Percentiles rank a stretch among this genome's conserved stretches.
Conservation (phyloP, 2,797 vertebrate species). For the Melanotaenia nigrans region DNA sequence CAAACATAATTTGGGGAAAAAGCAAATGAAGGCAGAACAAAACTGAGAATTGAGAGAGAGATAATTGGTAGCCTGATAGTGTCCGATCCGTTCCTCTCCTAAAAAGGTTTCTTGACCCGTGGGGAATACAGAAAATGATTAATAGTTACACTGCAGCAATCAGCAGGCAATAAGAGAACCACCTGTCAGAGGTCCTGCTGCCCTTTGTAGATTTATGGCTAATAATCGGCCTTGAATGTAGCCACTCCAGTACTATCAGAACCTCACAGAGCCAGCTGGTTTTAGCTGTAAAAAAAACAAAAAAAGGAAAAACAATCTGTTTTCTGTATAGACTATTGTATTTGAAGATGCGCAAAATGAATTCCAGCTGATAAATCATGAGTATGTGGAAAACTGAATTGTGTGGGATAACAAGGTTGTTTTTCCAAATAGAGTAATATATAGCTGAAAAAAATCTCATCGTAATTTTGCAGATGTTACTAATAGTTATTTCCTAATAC, state of each 20-base stretch:
- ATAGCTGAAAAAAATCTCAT: slow-evolving; percentile 17
- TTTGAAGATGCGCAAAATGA: slow-evolving; percentile 19
- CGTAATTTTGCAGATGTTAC: neutral
- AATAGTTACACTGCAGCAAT: slow-evolving; percentile 68
- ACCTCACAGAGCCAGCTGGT: slow-evolving; percentile 42
- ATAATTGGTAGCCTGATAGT: slow-evolving; percentile 36
- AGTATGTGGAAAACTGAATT: slow-evolving; percentile 27
- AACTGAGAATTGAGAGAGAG: slow-evolving; percentile 20
- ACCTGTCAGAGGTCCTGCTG: slow-evolving; percentile 60
- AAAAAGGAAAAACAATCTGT: slow-evolving; percentile 40
- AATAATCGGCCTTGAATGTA: slow-evolving; percentile 65
- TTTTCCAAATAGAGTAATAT: neutral
- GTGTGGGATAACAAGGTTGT: slow-evolving; percentile 3
- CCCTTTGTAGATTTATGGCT: slow-evolving; percentile 67
- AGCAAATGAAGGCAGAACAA: slow-evolving; percentile 30
- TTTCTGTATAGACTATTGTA: slow-evolving; percentile 28
- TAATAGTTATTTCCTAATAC: neutral
- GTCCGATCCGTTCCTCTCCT: slow-evolving; percentile 37
- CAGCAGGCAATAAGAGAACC: slow-evolving; percentile 63
- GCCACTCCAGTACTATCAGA: slow-evolving; percentile 40
- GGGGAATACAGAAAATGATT: slow-evolving; percentile 68
- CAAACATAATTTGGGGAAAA: slow-evolving; percentile 4
- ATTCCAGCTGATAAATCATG: slow-evolving; percentile 30
- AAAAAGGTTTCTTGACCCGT: slow-evolving; percentile 43
- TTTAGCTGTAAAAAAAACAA: slow-evolving; percentile 18